phyloP scores from a whole-genome alignment of 2,113 vertebrate species.

The Lanius collurio region DNA sequence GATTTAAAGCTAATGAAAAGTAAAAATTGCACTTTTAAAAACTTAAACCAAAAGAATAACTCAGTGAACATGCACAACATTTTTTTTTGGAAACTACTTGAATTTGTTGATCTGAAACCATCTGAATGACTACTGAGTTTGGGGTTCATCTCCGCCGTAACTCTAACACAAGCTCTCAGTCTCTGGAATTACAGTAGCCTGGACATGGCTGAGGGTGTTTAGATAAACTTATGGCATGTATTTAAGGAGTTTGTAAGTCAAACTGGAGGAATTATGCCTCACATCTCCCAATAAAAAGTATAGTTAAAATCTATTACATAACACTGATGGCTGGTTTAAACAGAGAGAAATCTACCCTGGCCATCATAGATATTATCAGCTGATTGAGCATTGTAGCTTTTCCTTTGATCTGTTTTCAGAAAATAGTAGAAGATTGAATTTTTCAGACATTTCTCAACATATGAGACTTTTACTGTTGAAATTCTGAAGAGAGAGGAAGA shows the following conservation, averaged over 20 bases:
- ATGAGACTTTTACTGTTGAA: not conserved
- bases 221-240: not conserved
- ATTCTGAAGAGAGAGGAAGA: not conserved
- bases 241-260: not conserved
- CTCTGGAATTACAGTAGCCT: not conserved
- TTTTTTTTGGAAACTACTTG: not conserved
- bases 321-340: not conserved
- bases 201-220: not conserved
- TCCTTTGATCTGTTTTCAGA: not conserved
- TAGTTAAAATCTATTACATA: not conserved
- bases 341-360: not conserved
- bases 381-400: not conserved
- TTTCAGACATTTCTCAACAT: not conserved
- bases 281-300: not conserved
- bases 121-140: not conserved
- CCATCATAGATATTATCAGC: not conserved
- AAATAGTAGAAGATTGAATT: not conserved
- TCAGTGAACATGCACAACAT: not conserved
- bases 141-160: not conserved
- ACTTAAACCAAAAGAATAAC: not conserved
- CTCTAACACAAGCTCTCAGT: not conserved
- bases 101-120: not conserved
- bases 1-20: constrained; percentile 28
- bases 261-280: not conserved
- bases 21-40: not conserved